Evolutionary conservation across 2,797 vertebrate genomes (phyloP), one percentile per base, ranked within the genome.

Genomic region (Coregonus ussuriensis): DNA sequence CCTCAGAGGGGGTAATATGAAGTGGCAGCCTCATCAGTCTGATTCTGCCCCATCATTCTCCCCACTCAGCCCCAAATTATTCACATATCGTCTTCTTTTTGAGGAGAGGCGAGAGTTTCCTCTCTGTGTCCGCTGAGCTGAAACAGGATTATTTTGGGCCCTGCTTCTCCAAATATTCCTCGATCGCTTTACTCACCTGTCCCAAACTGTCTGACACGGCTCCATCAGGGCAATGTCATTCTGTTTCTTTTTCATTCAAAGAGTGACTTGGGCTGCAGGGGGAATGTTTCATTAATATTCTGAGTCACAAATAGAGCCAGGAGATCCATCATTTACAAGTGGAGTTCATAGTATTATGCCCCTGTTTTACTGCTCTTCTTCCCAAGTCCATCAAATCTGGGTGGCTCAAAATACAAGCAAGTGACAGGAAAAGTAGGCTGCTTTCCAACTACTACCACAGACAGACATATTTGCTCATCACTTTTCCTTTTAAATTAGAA

Each of bases 201-300:
- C 77, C 76, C 21, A 16, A 75, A 72, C 65, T 76, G 83, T 77
- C 77, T 81, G 85, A 85, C 81, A 72, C 71, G 4, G 9, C 63
- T 14, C 63, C 76, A 62, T 74, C 53, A 33, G 59, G 66, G 18
- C 56, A 59, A 18, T 59, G 56, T 21, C 18, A 6, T 59, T 18
- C 56, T 59, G 56, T 59, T 18, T 59, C 56, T n/a, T 59, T 16
- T 56, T 72, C 77, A 89, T 88, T 86, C 79, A 88, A 72, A 62
- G 25, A 54, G 69, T 15, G 77, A 79, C 84, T 83, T 63, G 52
- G 78, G 86, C 79, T 51, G 67, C 77, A 72, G 15, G 79, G 82
- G 80, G 87, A 80, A 79, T 86, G 84, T 90, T 88, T 92, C 85
- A 91, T 91, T 91, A 89, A 86, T 80, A 92, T 92, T 90, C 89